Base-by-base conservation (phyloP, 2,113 vertebrate species). In the Macquaria australasica region DNA sequence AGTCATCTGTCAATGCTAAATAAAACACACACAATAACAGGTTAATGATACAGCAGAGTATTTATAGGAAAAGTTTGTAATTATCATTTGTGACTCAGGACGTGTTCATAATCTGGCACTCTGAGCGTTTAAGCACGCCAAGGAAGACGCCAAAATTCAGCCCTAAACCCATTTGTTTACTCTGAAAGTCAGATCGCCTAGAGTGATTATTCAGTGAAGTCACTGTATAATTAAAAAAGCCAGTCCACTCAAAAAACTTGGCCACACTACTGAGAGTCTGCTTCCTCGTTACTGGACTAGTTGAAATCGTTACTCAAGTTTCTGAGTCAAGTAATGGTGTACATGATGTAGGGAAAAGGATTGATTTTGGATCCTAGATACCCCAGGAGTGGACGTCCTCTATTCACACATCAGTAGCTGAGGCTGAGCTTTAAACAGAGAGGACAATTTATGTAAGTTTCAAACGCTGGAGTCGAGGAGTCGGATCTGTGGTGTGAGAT, bases 131-230 rank as follows among this genome's bases (percentile, higher is more conserved):
- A 48, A 77, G 48, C 56, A 53, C 71, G 82, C 87, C 86, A 92
- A 86, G 31, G 20, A 88, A 66, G 79, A 86, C 84, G 60, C 76
- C 62, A 11, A 73, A 81, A 83, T 89, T 79, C 71, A 86, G 70
- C 75, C 39, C 80, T 69, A 84, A 89, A 88, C 55, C 41, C 71
- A 84, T 87, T 88, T 90, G 85, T 93, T 91, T 82, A 88, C 74
- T 86, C 70, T 66, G 79, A 79, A 84, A 89, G 81, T 87, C 77
- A 58, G 68, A 86, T 74, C 6, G 69, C 76, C 77, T 45, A 1
- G 31, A 79, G 86, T 70, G 76, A 81, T 87, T 83, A 86, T 87
- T 87, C 64, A 88, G 83, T 88, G 73, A 87, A 83, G 59, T 31
- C 70, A 73, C 62, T 82, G 72, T 67, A 73, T 88, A 88, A 90